Base-by-base conservation (phyloP, 2,888 invertebrate species). In the Xestoiulus laeticollis region DNA sequence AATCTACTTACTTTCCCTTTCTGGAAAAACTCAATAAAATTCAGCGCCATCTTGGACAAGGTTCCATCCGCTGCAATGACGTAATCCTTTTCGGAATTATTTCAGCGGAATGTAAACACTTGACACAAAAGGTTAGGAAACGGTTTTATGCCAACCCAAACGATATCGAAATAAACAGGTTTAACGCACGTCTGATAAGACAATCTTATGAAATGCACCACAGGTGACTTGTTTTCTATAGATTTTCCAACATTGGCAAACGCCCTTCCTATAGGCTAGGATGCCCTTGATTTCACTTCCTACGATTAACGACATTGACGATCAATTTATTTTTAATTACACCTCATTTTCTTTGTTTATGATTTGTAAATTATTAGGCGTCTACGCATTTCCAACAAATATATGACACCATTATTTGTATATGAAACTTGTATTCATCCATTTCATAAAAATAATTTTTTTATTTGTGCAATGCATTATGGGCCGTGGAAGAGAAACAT, bases 11-110 rank as follows among this genome's bases (percentile, higher is more conserved):
- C 95, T 93, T 95, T 95, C 91, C 95, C 95, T 92, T 96, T 96
- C 90, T 95, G 95, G 91, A 96, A 96, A 91, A 96, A 95, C 90
- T 96, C 96, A 87, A 95, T 93, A 91, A 96, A 96, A 91, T 94
- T 94, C 89, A 95, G 92, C 89, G 95, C 94, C 95, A 95, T 95
- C 88, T 87, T 88, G 82, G 84, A 87, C 33, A 22, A 32, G 44
- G 38, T 84, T 43, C 84, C 84, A 84, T 84, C 84, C 33, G 43
- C 84, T 16, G 84, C 84, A 84, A 84, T 84, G 84, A 84, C 84
- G 84, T 38, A 84, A 84, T 84, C 33, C 43, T n/a, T 68, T 26
- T 6, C 68, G 26, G 68, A 68, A 68, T 68, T 68, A 68, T 68
- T 68, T 68, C 68, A 6, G 68, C 68, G 68, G 22, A 68, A 68